phyloP scores from a whole-genome alignment of 2,797 vertebrate genomes.

The Cuculus canorus region DNA sequence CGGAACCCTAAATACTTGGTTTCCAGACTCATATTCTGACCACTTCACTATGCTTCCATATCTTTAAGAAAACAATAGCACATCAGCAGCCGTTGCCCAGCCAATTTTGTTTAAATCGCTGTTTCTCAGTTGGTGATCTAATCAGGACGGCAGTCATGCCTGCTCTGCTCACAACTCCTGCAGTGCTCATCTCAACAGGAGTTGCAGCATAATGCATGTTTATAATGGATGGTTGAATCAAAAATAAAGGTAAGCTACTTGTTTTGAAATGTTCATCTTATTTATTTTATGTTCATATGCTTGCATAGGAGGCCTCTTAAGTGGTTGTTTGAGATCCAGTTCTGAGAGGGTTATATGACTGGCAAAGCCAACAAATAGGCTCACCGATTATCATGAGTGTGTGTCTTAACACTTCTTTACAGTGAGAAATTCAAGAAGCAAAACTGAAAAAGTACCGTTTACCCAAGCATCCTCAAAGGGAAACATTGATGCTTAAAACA shows the following conservation, averaged over 20 bases:
- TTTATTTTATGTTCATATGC: conserved; percentile 36
- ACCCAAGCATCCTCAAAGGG: not conserved
- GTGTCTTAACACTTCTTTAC: not conserved
- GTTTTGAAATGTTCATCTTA: conserved; percentile 52
- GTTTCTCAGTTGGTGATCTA: conserved; percentile 57
- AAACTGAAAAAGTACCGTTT: not conserved
- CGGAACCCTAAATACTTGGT: not conserved
- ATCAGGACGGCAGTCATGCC: conserved; percentile 54
- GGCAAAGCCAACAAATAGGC: conserved; percentile 15
- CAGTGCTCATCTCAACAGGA: conserved; percentile 30
- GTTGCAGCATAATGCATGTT: conserved; percentile 42
- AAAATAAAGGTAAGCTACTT: conserved; percentile 70
- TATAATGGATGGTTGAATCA: conserved; percentile 61
- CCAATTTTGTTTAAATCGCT: conserved; percentile 64
- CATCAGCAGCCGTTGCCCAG: conserved; percentile 23
- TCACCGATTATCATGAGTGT: not conserved
- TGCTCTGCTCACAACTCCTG: conserved; percentile 48
- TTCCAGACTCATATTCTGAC: not conserved
- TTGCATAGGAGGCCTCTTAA: conserved; percentile 40
- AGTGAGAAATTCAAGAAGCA: not conserved
- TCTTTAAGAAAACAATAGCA: not conserved
- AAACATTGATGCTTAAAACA: not conserved
- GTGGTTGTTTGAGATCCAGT: not conserved
- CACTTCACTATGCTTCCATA: not conserved
- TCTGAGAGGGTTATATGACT: not conserved